phyloP scores from a whole-genome alignment of 2,888 invertebrate species.

The Ennomos erosarius region DNA sequence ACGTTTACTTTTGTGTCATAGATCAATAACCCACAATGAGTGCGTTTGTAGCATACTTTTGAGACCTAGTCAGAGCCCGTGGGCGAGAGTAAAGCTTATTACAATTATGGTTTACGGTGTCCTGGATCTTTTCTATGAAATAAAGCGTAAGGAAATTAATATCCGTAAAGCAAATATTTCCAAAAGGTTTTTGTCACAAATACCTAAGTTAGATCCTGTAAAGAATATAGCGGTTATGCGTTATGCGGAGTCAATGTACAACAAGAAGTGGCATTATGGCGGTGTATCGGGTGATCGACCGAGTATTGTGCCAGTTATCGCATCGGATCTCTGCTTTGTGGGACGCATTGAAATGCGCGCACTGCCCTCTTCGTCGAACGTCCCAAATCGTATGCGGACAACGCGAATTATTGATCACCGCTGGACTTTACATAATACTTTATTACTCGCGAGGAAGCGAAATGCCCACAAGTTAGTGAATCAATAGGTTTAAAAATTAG shows the following conservation, averaged over 20 bases:
- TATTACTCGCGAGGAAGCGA: conserved; percentile 50
- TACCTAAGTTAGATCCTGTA: conserved; percentile 1
- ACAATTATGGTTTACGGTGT: conserved; percentile 3
- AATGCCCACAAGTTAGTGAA: conserved; percentile 7
- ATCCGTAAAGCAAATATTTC: not conserved
- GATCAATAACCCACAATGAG: conserved; percentile 53
- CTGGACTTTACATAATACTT: conserved; percentile 61
- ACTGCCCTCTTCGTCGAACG: conserved; percentile 69
- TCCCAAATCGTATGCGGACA: conserved; percentile 73
- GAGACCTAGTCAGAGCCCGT: conserved; percentile 33
- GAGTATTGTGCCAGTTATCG: conserved; percentile 75
- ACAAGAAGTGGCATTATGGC: conserved; percentile 37
- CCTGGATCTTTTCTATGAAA: not conserved
- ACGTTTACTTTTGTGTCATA: conserved; percentile 43
- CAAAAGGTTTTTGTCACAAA: conserved; percentile 7
- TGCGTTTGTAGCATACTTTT: conserved; percentile 41
- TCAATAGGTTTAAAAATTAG: conserved; percentile 1
- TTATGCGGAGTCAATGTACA: conserved; percentile 32
- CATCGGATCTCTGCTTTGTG: conserved; percentile 78
- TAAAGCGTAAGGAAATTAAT: no score
- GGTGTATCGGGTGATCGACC: conserved; percentile 72
- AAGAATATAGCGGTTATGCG: conserved; percentile 19
- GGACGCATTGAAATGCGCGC: conserved; percentile 72
- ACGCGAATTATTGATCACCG: conserved; percentile 61
- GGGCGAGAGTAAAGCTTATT: conserved; percentile 31